Base-by-base conservation (phyloP, 2,888 invertebrate species). In the Drosophila dives region DNA sequence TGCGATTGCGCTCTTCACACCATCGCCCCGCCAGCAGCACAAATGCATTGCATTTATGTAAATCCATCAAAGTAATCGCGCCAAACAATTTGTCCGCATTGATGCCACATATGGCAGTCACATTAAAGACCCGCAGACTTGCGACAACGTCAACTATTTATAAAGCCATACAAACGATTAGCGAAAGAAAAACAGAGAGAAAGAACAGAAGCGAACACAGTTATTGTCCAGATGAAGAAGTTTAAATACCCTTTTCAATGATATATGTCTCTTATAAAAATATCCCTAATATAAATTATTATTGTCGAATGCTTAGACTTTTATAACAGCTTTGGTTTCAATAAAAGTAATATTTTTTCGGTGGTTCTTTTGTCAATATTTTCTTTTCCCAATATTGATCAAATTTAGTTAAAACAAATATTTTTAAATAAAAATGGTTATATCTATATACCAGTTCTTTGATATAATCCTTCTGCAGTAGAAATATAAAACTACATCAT, bases 161-260 rank as follows among this genome's bases (percentile, higher is more conserved):
- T 64, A 74, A 87, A 79, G 80, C 79, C 65, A 77, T 77, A 66
- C 36, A 72, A 75, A 58, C 65, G 81, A 70, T 81, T 81, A 78
- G 74, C 75, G 54, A 80, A 59, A 56, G 15, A 64, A 68, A 45
- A 66, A 45, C 10, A 48, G 63, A 62, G 4, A 58, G 63, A 29
- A 36, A 36, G 1, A 55, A 51, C 32, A 33, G n/a, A 38, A 49
- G 7, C 2, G 12, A 23, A 55, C 6, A 11, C 15, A 45, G 2
- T 15, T 23, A 15, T 20, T 32, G 1, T 17, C 4, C 0, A 5
- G n/a, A 8, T 12, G 10, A 0, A 26, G 56, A 66, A 48, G n/a
- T 11, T 3, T n/a, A 0, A 40, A 67, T 67, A 40, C 67, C 15
- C 66, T 67, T 33, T 8, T 20, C 20, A 20, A 10, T 32, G 12